These are phyloP conservation scores for Piaya cayana DNA, from an alignment of 2,113 vertebrate genomes.

Conservation along the genomic window DNA sequence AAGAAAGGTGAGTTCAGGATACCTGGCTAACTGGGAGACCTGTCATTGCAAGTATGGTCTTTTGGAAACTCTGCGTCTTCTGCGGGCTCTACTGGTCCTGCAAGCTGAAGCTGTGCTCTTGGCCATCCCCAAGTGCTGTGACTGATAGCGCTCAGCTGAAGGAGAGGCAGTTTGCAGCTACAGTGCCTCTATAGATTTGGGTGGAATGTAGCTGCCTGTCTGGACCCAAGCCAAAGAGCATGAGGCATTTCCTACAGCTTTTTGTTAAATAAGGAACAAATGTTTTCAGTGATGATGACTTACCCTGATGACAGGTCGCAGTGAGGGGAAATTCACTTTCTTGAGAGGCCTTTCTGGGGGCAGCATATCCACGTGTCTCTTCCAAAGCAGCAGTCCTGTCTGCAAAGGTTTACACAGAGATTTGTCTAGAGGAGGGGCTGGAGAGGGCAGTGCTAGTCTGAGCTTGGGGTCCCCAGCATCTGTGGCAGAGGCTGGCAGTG, in stretches of 20 bases:
- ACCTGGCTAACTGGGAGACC: fast-evolving
- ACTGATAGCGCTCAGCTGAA: background rate
- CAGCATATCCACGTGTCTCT: background rate
- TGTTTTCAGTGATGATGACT: background rate
- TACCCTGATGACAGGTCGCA: background rate
- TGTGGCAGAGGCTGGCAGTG: background rate
- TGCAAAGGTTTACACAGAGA: background rate
- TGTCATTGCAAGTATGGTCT: background rate
- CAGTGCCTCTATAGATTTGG: background rate
- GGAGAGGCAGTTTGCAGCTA: background rate
- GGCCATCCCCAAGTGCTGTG: background rate
- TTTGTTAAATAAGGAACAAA: slow-evolving; percentile 23
- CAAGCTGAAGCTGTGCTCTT: fast-evolving
- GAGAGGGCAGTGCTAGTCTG: background rate
- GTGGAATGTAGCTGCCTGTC: slow-evolving; percentile 3
- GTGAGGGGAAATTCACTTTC: background rate
- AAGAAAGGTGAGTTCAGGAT: background rate
- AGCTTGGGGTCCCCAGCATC: background rate
- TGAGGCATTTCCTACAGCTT: slow-evolving; percentile 30
- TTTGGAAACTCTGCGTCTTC: background rate
- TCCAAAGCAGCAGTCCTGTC: background rate
- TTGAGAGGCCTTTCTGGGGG: background rate
- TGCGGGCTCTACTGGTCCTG: background rate
- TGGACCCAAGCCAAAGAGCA: background rate
- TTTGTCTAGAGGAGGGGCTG: background rate